Conservation (phyloP, 1,140 invertebrate genomes). For the Himalopsyche phryganea region DNA sequence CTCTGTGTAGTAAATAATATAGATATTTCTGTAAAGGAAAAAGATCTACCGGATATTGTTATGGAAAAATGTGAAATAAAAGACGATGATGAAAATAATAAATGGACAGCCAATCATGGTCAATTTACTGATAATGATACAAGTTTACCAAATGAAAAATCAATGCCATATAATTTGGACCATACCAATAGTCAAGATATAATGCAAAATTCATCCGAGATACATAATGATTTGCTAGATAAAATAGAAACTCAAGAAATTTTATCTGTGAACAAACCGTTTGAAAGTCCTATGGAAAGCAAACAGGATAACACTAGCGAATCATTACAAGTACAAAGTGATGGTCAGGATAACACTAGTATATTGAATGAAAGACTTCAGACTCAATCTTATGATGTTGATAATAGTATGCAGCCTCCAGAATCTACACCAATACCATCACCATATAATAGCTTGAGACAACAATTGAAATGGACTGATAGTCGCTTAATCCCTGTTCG, state of each 20-base stretch:
- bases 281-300: conserved; percentile 9
- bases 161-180: background rate
- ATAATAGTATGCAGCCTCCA: conserved; percentile 49
- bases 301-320: background rate
- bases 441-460: conserved; percentile 60
- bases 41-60: too few species aligned
- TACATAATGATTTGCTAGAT: conserved; percentile 12
- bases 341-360: conserved; percentile 8
- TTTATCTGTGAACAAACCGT: conserved; percentile 5
- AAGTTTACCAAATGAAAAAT: background rate
- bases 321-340: conserved; percentile 1
- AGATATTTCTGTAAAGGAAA: too few species aligned
- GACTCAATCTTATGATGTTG: conserved; percentile 42
- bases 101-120: too few species aligned
- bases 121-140: background rate
- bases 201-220: background rate
- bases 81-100: too few species aligned
- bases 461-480: conserved; percentile 69
- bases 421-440: conserved; percentile 63
- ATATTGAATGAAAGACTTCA: conserved; percentile 22
- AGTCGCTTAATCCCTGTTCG: conserved; percentile 65
- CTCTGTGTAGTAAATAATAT: too few species aligned
- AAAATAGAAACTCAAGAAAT: conserved; percentile 4
- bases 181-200: background rate
- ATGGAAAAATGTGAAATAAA: too few species aligned